A percentile compares a stretch with the other conserved stretches of the same genome.
These are phyloP conservation scores for Dorcus parallelipipedus DNA, from an alignment of 2,888 invertebrate genomes.

Conservation along the genomic window DNA sequence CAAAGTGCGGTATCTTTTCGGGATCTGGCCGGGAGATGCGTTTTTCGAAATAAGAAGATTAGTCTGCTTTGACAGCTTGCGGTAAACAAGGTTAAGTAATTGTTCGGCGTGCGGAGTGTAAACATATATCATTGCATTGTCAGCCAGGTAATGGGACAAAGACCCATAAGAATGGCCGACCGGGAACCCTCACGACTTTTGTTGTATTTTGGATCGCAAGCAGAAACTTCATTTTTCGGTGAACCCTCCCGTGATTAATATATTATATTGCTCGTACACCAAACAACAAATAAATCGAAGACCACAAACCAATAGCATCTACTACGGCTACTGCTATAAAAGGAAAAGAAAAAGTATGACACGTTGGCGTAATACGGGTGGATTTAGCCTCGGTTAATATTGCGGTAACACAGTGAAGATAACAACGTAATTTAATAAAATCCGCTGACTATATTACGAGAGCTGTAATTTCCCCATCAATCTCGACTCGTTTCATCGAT, in stretches of 20 bases:
- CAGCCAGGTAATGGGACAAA: slow-evolving; percentile 18
- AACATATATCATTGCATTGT: slow-evolving; percentile 32
- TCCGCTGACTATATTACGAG: neutral
- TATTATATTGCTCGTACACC: too few species aligned
- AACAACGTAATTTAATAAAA: slow-evolving; percentile 3
- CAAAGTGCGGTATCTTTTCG: slow-evolving; percentile 1
- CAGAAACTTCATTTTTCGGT: too few species aligned
- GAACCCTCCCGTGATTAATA: too few species aligned
- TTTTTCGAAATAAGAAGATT: slow-evolving; percentile 39
- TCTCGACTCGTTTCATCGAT: slow-evolving; percentile 1
- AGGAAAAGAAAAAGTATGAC: neutral
- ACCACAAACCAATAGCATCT: too few species aligned
- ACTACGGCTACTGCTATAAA: too few species aligned
- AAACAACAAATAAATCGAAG: too few species aligned
- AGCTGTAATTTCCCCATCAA: slow-evolving; percentile 2
- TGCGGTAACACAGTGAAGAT: neutral
- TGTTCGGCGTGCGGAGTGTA: slow-evolving; percentile 31
- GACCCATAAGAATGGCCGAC: neutral
- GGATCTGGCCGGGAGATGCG: slow-evolving; percentile 4
- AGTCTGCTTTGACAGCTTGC: slow-evolving; percentile 49
- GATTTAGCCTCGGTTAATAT: neutral
- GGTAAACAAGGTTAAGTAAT: slow-evolving; percentile 50
- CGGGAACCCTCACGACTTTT: too few species aligned
- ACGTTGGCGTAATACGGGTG: neutral
- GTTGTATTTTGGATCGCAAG: too few species aligned